Base-by-base conservation (phyloP, 2,888 invertebrate species). In the Eurois occulta region DNA sequence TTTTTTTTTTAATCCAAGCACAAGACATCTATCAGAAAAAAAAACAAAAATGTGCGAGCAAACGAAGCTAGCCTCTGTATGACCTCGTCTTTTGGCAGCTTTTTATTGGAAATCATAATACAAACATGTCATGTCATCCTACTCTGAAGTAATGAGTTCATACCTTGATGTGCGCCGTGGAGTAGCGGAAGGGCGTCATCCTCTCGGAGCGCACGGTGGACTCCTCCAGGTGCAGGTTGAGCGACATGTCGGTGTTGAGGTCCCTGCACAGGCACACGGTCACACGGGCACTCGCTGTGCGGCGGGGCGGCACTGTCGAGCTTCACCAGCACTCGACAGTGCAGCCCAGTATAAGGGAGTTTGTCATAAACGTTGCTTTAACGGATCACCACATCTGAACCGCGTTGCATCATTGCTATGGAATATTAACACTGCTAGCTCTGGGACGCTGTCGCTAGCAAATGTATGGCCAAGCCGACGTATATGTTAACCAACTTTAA, bases 141-240 rank as follows among this genome's bases (percentile, higher is more conserved):
- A 28, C 16, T 28, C 7, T 58, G 2, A 58, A 58, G 28, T 16
- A 58, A 28, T 28, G 58, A 8, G 60, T 58, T 58, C 24, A 8
- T 41, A 97, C 97, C 95, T 97, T 97, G 75, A 98, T 95, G 92
- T 99, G 99, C n/a, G 99, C 98, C 52, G 98, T 98, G 70, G 98
- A 97, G 96, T 98, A 99, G 93, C 98, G 98, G 84, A 97, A 98
- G 35, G 99, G 99, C 10, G 99, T 99, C 94, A 98, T 97, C 77
- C 99, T 97, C 90, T 98, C 98, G 24, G 97, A 97, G 89, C 97
- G 96, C 89, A 95, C 95, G 69, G 97, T 97, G 41, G 97, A 96
- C 90, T 97, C 97, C 87, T 97, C 97, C 87, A 97, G 92, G 70
- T 95, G 95, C 85, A 97, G 92, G 90, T 96, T 97, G 75, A 97